Evolutionary conservation across 2,797 vertebrate genomes (phyloP), one percentile per base, ranked within the genome.

Genomic region (Lutjanus campechanus): DNA sequence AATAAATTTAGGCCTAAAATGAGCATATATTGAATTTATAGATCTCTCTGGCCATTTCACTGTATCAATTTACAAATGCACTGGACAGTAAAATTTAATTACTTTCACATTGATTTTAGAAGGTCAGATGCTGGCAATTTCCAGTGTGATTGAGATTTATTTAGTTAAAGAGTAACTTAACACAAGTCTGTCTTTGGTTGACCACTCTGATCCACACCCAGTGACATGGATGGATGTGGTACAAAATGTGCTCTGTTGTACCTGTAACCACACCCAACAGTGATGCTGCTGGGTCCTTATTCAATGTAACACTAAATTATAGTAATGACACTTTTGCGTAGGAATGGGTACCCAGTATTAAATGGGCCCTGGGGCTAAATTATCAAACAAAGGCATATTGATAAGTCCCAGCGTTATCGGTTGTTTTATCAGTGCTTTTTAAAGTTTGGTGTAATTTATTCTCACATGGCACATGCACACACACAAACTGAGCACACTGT

Each of bases 11-110:
- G 10, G 3, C 10, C 10, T 41, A 17, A 55, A 76, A 79, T 72
- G 22, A 66, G 51, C 53, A 22, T 12, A 17, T 63, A 77, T 55
- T 72, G 60, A 76, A 58, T 68, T 20, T 44, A 79, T 68, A 58
- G 49, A 63, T 53, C 47, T 58, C 5, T 68, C 11, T 8, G 1
- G 19, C 22, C 8, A 43, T 61, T 79, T 44, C 9, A 50, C 13
- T 60, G 8, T 65, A 70, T 73, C 43, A 59, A 11, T 64, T 76
- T 77, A 59, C 54, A 64, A 70, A 77, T 69, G 54, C 49, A 62
- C 25, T n/a, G 12, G 8, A 59, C 60, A 58, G 44, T 81, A 36
- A 58, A 4, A 76, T 78, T 74, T 56, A 84, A 76, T 78, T 53
- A 71, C 47, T 69, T 67, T 51, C 17, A 10, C 19, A 71, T 59